These are phyloP conservation scores for Pantelozetes paolii DNA, from an alignment of 2,888 invertebrate species.

Conservation along the genomic window DNA sequence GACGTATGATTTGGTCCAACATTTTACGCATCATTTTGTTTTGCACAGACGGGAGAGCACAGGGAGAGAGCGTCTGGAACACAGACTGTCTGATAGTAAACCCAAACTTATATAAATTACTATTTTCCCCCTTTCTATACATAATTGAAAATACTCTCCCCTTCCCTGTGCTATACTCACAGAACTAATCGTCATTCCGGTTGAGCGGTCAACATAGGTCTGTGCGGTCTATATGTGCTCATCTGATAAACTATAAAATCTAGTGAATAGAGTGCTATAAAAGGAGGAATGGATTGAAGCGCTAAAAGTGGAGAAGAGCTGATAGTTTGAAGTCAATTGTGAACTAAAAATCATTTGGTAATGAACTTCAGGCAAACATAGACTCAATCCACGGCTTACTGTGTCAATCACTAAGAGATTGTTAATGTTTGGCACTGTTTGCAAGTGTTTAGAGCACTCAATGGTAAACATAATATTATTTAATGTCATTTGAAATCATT, in stretches of 20 bases:
- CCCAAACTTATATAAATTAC: conserved; percentile 18
- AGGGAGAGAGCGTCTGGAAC: neutral
- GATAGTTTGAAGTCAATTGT: neutral
- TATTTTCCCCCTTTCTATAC: conserved; percentile 28
- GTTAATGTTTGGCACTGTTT: neutral
- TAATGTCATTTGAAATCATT: neutral
- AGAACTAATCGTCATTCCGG: conserved; percentile 27
- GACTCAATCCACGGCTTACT: neutral
- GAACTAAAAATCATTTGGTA: conserved; percentile 28
- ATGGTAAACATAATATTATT: neutral
- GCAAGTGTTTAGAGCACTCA: neutral
- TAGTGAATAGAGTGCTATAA: conserved; percentile 14
- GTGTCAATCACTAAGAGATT: neutral
- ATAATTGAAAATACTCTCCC: conserved; percentile 32
- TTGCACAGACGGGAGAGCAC: conserved; percentile 14
- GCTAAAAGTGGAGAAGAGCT: neutral
- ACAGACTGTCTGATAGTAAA: neutral
- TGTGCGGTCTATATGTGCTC: neutral
- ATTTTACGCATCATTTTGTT: conserved; percentile 35
- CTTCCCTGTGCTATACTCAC: conserved; percentile 7
- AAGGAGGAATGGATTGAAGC: neutral
- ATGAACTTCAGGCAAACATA: conserved; percentile 30
- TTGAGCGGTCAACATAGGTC: conserved; percentile 20
- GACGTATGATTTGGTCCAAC: neutral
- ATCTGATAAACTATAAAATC: conserved; percentile 13